Evolutionary conservation across 1,140 invertebrate species (phyloP).

Genomic region (Wiebesia pumilae): DNA sequence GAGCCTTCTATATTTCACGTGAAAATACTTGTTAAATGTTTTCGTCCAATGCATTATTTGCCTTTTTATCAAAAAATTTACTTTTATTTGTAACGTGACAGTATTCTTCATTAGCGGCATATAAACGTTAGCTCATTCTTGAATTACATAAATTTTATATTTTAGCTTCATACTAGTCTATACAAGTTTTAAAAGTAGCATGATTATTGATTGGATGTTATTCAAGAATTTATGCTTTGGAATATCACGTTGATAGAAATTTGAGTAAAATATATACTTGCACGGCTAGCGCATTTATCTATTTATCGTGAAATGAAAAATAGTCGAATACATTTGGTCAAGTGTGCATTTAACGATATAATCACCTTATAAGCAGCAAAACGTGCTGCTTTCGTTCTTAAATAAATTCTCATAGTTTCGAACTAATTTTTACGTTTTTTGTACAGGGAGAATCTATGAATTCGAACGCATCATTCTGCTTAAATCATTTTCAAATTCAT

Average conservation of each 20-base stretch:
- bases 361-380: not conserved
- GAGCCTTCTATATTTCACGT: not conserved
- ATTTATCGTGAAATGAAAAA: not conserved
- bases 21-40: not conserved
- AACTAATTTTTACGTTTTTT: too few species aligned
- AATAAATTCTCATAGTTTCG: too few species aligned
- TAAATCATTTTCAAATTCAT: too few species aligned
- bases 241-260: not conserved
- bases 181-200: not conserved
- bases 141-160: slow-evolving; percentile 4
- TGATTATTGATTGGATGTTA: not conserved
- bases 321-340: not conserved
- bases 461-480: too few species aligned
- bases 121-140: not conserved
- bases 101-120: not conserved
- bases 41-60: not conserved
- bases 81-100: not conserved
- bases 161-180: not conserved
- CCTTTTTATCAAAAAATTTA: not conserved
- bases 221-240: not conserved
- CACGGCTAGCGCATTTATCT: not conserved
- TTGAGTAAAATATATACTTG: not conserved
- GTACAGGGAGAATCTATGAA: too few species aligned
- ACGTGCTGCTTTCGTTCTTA: too few species aligned
- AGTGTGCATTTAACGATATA: not conserved